A percentile compares a stretch with the other conserved stretches of the same genome.
Evolutionary conservation across 2,797 vertebrate genomes (phyloP).

Genomic region (Cossypha caffra): DNA sequence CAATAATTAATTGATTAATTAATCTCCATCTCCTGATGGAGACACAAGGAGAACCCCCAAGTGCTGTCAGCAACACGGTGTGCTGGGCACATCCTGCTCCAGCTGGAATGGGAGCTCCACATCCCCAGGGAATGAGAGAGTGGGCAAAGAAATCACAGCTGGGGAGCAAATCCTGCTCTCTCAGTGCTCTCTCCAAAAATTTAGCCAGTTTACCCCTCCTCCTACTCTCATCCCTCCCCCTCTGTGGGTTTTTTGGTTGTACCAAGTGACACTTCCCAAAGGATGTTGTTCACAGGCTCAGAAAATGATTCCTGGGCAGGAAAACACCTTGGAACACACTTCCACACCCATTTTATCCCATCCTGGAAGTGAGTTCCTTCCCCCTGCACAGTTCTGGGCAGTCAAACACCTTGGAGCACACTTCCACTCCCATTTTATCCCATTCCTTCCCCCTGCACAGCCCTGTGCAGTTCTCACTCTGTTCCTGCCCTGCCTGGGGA

Average conservation of each 20-base stretch:
- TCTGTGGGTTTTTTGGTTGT: background rate
- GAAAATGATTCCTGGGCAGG: background rate
- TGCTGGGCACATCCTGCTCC: background rate
- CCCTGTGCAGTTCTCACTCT: background rate
- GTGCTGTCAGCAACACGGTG: background rate
- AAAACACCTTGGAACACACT: too few species aligned
- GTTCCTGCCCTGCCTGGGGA: background rate
- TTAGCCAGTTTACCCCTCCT: background rate
- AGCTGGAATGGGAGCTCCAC: background rate
- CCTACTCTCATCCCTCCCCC: background rate
- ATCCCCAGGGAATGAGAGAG: background rate
- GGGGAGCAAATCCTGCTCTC: background rate
- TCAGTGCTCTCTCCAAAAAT: background rate
- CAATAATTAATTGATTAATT: background rate
- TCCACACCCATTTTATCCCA: background rate
- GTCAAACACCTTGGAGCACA: background rate
- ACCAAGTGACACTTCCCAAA: background rate
- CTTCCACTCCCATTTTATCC: rapidly evolving
- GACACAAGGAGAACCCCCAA: background rate
- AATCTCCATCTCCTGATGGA: background rate
- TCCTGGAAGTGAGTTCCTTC: background rate
- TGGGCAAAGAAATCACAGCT: background rate
- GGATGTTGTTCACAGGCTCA: background rate
- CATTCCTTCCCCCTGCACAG: background rate
- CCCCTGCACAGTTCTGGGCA: background rate